These are phyloP conservation scores for Ypsolopha scabrella DNA, from an alignment of 2,888 invertebrate genomes.

Conservation along the genomic window DNA sequence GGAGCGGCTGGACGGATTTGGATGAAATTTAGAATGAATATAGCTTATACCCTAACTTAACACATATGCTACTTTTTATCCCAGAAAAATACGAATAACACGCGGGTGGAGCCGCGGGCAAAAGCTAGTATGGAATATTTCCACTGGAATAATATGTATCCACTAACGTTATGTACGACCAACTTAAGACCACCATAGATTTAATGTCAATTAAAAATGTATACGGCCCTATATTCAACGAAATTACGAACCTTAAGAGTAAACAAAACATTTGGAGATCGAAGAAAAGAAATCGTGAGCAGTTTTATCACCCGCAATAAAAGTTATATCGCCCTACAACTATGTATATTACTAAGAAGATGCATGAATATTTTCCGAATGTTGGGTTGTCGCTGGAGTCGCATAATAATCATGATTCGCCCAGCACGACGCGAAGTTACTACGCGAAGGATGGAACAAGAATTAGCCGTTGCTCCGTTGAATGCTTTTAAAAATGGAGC, in stretches of 20 bases:
- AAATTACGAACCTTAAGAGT: neutral
- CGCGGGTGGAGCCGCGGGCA: too few relatives aligned
- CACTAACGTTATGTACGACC: neutral
- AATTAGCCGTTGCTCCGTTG: conserved; percentile 31
- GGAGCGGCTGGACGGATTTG: too few relatives aligned
- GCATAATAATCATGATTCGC: conserved; percentile 50
- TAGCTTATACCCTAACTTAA: too few relatives aligned
- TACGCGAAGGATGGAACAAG: conserved; percentile 45
- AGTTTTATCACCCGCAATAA: conserved; percentile 28
- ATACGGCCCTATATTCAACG: conserved; percentile 3
- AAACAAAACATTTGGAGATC: conserved; percentile 12
- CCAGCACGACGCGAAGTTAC: conserved; percentile 52
- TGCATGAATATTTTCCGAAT: conserved; percentile 39
- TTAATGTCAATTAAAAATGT: conserved; percentile 5
- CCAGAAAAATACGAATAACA: too few relatives aligned
- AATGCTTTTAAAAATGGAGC: conserved; percentile 6
- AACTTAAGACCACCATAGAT: conserved; percentile 5
- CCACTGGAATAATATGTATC: too few relatives aligned
- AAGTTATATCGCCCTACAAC: conserved; percentile 23
- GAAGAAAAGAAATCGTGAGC: conserved; percentile 22
- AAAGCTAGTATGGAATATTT: too few relatives aligned
- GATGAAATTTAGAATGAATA: too few relatives aligned
- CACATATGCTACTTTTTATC: too few relatives aligned
- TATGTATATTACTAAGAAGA: conserved; percentile 15
- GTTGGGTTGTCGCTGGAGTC: conserved; percentile 24